Percentiles rank a stretch among this genome's conserved stretches.
phyloP scores from a whole-genome alignment of 1,140 invertebrate species.

The Apis laboriosa region DNA sequence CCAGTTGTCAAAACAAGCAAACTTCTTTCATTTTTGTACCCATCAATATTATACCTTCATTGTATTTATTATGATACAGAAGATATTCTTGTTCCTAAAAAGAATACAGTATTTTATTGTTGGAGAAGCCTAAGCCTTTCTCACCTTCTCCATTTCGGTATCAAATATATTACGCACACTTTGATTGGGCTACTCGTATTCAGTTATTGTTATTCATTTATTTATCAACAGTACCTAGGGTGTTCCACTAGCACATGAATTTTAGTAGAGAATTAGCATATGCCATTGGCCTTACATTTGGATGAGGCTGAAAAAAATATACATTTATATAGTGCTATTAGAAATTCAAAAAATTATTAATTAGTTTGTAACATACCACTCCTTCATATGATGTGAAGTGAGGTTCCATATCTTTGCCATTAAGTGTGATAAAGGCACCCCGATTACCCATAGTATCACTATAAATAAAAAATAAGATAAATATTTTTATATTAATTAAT shows the following conservation, averaged over 20 bases:
- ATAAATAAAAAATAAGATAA: constrained; percentile 71
- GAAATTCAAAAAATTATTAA: constrained; percentile 26
- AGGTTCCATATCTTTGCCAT: constrained; percentile 94
- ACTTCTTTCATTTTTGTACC: constrained; percentile 60
- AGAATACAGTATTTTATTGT: constrained; percentile 66
- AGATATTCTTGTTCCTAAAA: constrained; percentile 59
- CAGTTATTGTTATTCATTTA: constrained; percentile 68
- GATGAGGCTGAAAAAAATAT: constrained; percentile 89
- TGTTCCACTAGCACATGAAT: constrained; percentile 82
- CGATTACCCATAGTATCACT: constrained; percentile 99
- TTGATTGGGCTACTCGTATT: constrained; percentile 75
- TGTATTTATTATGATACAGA: constrained; percentile 62
- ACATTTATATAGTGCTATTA: background rate
- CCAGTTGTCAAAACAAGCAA: constrained; percentile 53
- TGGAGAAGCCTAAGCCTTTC: constrained; percentile 63
- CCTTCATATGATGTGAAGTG: constrained; percentile 95
- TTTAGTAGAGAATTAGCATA: constrained; percentile 91
- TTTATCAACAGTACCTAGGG: constrained; percentile 57
- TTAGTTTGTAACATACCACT: constrained; percentile 87
- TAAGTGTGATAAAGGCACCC: constrained; percentile 98
- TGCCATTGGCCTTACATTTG: constrained; percentile 97
- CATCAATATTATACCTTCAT: constrained; percentile 62
- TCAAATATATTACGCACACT: constrained; percentile 75
- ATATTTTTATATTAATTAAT: background rate
- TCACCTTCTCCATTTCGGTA: constrained; percentile 67